Conservation (phyloP, 2,113 vertebrate species). For the Patagioenas fasciata region DNA sequence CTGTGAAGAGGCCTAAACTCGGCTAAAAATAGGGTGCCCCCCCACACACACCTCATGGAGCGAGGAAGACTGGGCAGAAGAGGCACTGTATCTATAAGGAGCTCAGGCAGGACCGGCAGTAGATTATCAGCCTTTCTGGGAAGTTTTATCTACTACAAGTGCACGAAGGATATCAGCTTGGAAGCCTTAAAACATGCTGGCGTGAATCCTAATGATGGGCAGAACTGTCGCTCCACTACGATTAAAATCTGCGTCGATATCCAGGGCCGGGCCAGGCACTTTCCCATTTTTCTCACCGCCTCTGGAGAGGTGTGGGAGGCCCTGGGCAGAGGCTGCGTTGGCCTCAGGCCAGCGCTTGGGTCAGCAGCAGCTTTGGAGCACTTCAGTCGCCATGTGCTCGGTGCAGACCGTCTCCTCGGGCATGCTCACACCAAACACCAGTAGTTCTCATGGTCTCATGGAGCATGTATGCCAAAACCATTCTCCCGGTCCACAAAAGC, state of each 20-base stretch:
- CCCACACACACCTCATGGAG: not conserved
- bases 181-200: not conserved
- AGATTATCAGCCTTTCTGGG: not conserved
- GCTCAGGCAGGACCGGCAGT: not conserved
- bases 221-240: fast-evolving
- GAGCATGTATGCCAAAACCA: fast-evolving
- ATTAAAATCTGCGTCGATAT: not conserved
- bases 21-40: not conserved
- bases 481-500: not conserved
- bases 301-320: not conserved
- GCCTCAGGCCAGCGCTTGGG: fast-evolving
- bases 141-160: not conserved
- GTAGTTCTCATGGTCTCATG: fast-evolving
- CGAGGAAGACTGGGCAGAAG: not conserved
- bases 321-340: not conserved
- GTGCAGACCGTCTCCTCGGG: fast-evolving
- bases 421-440: fast-evolving
- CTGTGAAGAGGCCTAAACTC: not conserved
- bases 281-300: not conserved
- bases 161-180: not conserved
- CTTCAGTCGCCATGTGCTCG: fast-evolving
- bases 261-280: not conserved
- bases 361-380: not conserved
- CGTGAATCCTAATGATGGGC: fast-evolving
- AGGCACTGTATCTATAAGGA: not conserved